Conservation (phyloP, 2,797 vertebrate species). For the Choloepus didactylus region DNA sequence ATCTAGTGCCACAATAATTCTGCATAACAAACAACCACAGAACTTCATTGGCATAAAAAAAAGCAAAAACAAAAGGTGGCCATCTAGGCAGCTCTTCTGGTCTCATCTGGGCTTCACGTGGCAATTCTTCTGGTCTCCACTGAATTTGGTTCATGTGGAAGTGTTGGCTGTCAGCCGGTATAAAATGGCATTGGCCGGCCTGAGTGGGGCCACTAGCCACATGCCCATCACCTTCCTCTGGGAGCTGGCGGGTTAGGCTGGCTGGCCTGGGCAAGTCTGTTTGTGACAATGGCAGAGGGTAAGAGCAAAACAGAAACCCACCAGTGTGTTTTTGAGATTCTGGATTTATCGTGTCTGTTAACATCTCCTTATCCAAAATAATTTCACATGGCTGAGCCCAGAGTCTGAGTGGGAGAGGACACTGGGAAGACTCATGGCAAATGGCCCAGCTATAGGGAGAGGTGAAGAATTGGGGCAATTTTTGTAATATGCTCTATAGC, state of each 20-base stretch:
- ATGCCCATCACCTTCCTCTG: background rate
- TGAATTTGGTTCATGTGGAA: background rate
- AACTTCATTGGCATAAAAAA: background rate
- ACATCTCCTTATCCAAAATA: background rate
- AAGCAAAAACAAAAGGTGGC: background rate
- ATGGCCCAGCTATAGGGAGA: background rate
- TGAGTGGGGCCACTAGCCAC: background rate
- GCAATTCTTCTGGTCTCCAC: background rate
- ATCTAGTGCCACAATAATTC: background rate
- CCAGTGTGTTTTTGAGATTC: background rate
- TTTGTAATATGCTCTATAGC: background rate
- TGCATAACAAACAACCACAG: background rate
- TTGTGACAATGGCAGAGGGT: background rate
- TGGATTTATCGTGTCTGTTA: background rate
- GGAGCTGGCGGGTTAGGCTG: background rate
- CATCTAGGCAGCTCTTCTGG: background rate
- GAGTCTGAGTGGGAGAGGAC: background rate
- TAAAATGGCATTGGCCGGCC: background rate
- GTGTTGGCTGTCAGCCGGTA: background rate
- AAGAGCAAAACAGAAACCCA: background rate
- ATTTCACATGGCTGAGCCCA: background rate
- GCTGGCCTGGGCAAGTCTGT: background rate
- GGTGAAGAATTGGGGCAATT: background rate
- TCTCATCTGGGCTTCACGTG: background rate
- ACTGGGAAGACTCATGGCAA: background rate